These are phyloP conservation scores for Acanthoscelides obtectus DNA, from an alignment of 2,888 invertebrate genomes.

Conservation along the genomic window DNA sequence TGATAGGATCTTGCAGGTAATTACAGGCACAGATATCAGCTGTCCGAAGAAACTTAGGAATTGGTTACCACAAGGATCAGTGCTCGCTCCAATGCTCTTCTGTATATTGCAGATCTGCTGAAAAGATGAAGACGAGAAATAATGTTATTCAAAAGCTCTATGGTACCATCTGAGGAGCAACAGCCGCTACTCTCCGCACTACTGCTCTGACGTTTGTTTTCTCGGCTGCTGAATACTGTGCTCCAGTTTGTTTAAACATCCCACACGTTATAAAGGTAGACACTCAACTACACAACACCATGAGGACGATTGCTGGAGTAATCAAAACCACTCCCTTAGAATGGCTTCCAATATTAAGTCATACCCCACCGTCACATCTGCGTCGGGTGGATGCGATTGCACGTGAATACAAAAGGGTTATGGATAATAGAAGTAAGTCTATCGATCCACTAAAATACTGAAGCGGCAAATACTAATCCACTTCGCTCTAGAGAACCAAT, in stretches of 20 bases:
- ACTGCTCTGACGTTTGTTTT: too few species aligned
- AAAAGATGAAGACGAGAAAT: not conserved
- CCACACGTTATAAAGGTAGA: constrained; percentile 3
- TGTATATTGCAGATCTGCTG: too few species aligned
- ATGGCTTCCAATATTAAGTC: too few species aligned
- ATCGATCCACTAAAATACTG: constrained; percentile 15
- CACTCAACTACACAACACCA: too few species aligned
- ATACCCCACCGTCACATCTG: too few species aligned
- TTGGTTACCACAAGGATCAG: not conserved
- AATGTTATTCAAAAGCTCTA: constrained; percentile 4
- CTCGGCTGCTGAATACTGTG: too few species aligned
- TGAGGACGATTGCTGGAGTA: too few species aligned
- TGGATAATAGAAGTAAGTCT: constrained; percentile 12
- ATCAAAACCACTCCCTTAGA: too few species aligned
- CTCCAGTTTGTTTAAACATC: constrained; percentile 7
- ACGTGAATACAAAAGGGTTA: constrained; percentile 13
- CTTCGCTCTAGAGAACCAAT: constrained; percentile 11
- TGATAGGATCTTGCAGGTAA: not conserved
- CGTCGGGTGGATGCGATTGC: constrained; percentile 15
- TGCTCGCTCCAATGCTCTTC: not conserved
- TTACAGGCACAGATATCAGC: not conserved
- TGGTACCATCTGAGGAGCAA: constrained; percentile 15
- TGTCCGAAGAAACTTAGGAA: not conserved
- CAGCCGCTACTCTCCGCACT: constrained; percentile 2
- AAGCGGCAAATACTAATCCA: constrained; percentile 10